These are phyloP conservation scores for Magallana nippona DNA, from an alignment of 2,888 invertebrate species.

Conservation along the genomic window DNA sequence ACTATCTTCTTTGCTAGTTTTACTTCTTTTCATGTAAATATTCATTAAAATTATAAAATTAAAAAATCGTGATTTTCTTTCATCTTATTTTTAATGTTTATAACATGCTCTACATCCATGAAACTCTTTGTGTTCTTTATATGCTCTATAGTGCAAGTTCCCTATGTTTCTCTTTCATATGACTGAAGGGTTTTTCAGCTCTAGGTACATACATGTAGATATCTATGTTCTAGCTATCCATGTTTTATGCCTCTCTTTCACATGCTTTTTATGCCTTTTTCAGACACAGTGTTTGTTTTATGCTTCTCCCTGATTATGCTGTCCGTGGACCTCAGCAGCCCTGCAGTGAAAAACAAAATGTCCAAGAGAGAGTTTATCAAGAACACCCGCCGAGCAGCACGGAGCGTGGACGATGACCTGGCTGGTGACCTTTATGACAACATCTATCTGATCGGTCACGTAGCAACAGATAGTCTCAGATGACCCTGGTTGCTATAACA, in stretches of 20 bases:
- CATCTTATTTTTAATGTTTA: too few relatives aligned
- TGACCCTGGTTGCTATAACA: background rate
- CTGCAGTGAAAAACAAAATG: slow-evolving; percentile 82
- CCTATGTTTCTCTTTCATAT: background rate
- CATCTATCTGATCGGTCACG: slow-evolving; percentile 81
- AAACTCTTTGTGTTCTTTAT: too few relatives aligned
- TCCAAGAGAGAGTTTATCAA: slow-evolving; percentile 82
- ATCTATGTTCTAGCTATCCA: too few relatives aligned
- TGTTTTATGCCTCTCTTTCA: too few relatives aligned
- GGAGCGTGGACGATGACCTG: slow-evolving; percentile 79
- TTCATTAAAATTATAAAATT: too few relatives aligned
- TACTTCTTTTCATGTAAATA: too few relatives aligned
- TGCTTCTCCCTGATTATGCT: slow-evolving; percentile 82
- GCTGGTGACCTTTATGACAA: slow-evolving; percentile 82
- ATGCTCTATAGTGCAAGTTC: background rate
- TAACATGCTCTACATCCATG: too few relatives aligned
- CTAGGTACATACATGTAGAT: too few relatives aligned
- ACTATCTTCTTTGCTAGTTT: too few relatives aligned
- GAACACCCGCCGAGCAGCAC: slow-evolving; percentile 81
- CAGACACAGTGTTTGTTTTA: slow-evolving; percentile 81
- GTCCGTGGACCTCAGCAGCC: slow-evolving; percentile 81
- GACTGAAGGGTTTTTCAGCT: too few relatives aligned
- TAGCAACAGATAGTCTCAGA: slow-evolving; percentile 70
- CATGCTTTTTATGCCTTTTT: slow-evolving; percentile 39
- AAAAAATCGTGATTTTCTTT: too few relatives aligned